phyloP scores from a whole-genome alignment of 1,140 invertebrate species.

The Carposina sasakii region DNA sequence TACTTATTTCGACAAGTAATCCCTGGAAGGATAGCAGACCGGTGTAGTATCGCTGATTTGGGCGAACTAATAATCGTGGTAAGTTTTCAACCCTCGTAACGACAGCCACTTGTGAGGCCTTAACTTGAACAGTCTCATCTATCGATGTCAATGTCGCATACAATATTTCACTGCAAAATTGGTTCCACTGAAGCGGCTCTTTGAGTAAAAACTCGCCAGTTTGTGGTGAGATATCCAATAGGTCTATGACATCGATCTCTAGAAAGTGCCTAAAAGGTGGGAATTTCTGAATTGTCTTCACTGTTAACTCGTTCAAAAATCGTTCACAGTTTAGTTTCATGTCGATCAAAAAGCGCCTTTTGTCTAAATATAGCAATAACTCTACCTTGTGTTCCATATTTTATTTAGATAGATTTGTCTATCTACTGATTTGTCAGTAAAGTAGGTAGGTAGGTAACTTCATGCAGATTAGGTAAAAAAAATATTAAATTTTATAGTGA shows the following conservation, averaged over 20 bases:
- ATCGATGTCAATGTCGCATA: constrained; percentile 42
- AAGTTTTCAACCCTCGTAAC: constrained; percentile 41
- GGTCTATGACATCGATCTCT: constrained; percentile 51
- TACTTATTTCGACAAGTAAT: constrained; percentile 39
- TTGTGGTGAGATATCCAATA: constrained; percentile 39
- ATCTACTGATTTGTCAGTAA: too few relatives aligned
- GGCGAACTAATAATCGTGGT: constrained; percentile 25
- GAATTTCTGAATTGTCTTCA: constrained; percentile 41
- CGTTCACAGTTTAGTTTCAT: constrained; percentile 42
- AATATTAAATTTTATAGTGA: too few relatives aligned
- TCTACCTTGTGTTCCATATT: too few relatives aligned
- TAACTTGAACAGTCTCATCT: constrained; percentile 31
- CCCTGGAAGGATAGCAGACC: constrained; percentile 38
- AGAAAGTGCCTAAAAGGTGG: constrained; percentile 46
- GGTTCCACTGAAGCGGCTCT: constrained; percentile 48
- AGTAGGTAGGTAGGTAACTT: too few relatives aligned
- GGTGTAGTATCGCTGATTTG: constrained; percentile 25
- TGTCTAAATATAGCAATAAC: constrained; percentile 54
- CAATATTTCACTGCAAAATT: constrained; percentile 45
- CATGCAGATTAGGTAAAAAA: too few relatives aligned
- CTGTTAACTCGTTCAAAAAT: constrained; percentile 38
- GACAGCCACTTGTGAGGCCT: constrained; percentile 38
- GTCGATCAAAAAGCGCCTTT: constrained; percentile 32
- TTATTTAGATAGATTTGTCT: too few relatives aligned
- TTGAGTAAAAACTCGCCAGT: constrained; percentile 37